Evolutionary conservation across 2,113 vertebrate species (phyloP), one percentile per base, ranked within the genome.

Genomic region (Stegastes partitus): DNA sequence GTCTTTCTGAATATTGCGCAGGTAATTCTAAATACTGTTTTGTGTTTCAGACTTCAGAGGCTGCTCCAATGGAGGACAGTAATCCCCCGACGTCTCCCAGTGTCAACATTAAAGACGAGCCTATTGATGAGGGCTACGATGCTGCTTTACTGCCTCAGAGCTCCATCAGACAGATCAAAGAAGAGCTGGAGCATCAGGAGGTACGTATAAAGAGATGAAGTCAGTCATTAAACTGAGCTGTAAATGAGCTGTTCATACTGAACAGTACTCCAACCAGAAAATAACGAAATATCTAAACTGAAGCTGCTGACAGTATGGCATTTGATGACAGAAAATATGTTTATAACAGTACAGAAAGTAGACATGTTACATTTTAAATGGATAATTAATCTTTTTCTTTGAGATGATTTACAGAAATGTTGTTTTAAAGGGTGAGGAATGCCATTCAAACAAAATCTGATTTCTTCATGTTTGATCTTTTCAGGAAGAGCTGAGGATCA

Each of bases 31-130:
- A 44, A 53, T 5, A 1, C 5, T 58, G 2, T 66, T 61, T 74
- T 1, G 44, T 45, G 16, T 84, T 81, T 62, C 79, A 91, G 88
- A 73, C 45, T 22, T 79, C 88, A 26, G 80, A 83, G 55, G 63
- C 57, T 5, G 84, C 78, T 68, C 85, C 85, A 0, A 18, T 66
- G 23, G 84, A 87, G 70, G 87, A 84, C 39, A 68, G 94, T 88
- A 95, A 95, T 93, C 95, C 95, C 76, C 96, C 94, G 63, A 81
- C 92, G 65, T 91, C 96, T 91, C 91, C 96, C 73, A 92, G 90
- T 87, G 94, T 96, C 90, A 96, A 95, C 90, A 97, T 99, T 91
- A 99, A 99, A 94, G 97, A 99, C 79, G 98, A 99, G 92, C 97
- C 98, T 78, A 95, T 98, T 89, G 98, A 99, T 92, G 97, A 98